A percentile compares a stretch with the other conserved stretches of the same genome.
Conservation (phyloP, 1,140 invertebrate genomes). For the Sinella curviseta region DNA sequence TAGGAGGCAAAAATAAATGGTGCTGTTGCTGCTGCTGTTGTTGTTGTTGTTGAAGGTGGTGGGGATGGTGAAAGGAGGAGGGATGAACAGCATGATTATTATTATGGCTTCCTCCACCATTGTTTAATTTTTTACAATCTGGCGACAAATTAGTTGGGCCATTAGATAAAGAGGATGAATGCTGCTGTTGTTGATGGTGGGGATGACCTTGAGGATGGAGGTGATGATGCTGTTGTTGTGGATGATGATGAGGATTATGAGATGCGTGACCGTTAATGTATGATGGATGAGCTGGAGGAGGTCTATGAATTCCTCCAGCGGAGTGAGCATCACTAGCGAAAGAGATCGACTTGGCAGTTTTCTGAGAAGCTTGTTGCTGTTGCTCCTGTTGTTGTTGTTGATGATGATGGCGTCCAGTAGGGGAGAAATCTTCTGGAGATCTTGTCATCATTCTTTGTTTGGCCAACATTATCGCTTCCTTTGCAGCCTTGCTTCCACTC, state of each 20-base stretch:
- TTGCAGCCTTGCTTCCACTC: background rate
- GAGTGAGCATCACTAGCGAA: slow-evolving; percentile 12
- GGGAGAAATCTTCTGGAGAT: slow-evolving; percentile 36
- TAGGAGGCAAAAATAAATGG: slow-evolving; percentile 39
- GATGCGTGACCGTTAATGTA: background rate
- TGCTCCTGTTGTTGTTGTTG: background rate
- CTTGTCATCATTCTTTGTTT: slow-evolving; percentile 40
- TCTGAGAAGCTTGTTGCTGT: background rate
- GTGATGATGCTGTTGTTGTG: background rate
- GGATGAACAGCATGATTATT: background rate
- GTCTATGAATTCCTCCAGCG: background rate
- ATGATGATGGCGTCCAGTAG: too few relatives aligned
- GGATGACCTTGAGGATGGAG: slow-evolving; percentile 2
- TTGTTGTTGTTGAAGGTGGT: too few relatives aligned
- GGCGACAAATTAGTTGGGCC: background rate
- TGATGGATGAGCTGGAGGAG: background rate
- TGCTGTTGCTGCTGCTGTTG: slow-evolving; percentile 5
- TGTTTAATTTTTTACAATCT: background rate
- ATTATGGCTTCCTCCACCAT: background rate
- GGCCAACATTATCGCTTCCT: background rate
- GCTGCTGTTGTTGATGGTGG: too few relatives aligned
- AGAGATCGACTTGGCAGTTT: slow-evolving; percentile 15
- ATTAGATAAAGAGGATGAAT: too few relatives aligned
- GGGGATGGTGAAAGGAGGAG: too few relatives aligned
- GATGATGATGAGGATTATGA: background rate